Percentiles rank a stretch among this genome's conserved stretches.
phyloP scores from a whole-genome alignment of 2,888 invertebrate genomes.

The Pyrrhopygopsis socrates region DNA sequence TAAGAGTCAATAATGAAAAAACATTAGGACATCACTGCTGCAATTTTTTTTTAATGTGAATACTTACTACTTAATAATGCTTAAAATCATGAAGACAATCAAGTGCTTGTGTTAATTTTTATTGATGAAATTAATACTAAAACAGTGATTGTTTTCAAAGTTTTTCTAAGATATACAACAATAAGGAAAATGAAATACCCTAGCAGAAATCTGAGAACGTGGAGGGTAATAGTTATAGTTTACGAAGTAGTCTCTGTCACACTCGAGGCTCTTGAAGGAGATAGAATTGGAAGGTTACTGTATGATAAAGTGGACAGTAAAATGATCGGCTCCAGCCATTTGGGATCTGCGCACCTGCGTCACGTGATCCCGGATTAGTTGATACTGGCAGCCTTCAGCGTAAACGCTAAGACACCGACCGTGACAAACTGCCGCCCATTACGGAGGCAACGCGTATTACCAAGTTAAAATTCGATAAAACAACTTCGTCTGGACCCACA shows the following conservation, averaged over 20 bases:
- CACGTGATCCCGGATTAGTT: constrained; percentile 76
- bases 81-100: no score
- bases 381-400: constrained; percentile 88
- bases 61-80: no score
- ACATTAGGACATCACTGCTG: no score
- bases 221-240: constrained; percentile 46
- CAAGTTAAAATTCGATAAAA: constrained; percentile 55
- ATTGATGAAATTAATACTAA: no score
- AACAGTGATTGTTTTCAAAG: no score
- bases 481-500: constrained; percentile 30
- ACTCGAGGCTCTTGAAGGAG: not conserved
- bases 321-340: constrained; percentile 57
- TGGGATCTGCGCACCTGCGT: constrained; percentile 75
- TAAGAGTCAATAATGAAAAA: no score
- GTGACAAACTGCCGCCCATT: constrained; percentile 91
- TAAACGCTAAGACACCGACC: constrained; percentile 90
- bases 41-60: no score
- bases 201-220: constrained; percentile 19
- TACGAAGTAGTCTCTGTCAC: constrained; percentile 9
- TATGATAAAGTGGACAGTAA: constrained; percentile 63
- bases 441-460: constrained; percentile 81
- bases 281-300: constrained; percentile 3
- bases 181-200: no score
- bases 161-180: not conserved
- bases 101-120: no score